phyloP scores from a whole-genome alignment of 2,888 invertebrate species.

The Synanthedon formicaeformis region DNA sequence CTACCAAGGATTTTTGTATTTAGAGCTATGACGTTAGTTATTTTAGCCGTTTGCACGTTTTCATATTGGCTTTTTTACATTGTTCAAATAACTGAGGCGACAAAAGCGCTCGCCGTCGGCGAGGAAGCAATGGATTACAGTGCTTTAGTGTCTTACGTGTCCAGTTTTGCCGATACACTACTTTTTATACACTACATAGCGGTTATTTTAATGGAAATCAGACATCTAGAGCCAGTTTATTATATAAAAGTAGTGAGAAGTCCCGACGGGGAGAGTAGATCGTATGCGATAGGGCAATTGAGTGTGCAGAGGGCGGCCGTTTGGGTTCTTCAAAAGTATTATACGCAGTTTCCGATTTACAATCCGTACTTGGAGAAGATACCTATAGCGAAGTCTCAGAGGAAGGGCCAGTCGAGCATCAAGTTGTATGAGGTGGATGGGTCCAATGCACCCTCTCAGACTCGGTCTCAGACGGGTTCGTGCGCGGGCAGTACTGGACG shows the following conservation, averaged over 20 bases:
- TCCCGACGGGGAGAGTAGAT: slow-evolving; percentile 93
- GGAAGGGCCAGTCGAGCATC: slow-evolving; percentile 84
- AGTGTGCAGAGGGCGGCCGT: slow-evolving; percentile 96
- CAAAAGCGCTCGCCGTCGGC: slow-evolving; percentile 82
- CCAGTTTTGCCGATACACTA: slow-evolving; percentile 92
- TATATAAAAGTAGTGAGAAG: slow-evolving; percentile 92
- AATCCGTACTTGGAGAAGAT: slow-evolving; percentile 95
- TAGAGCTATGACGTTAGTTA: slow-evolving; percentile 87
- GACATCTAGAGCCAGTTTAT: slow-evolving; percentile 91
- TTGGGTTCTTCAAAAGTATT: slow-evolving; percentile 94
- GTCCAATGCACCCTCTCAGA: slow-evolving; percentile 77
- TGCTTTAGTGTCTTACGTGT: slow-evolving; percentile 91
- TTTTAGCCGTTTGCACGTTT: slow-evolving; percentile 92
- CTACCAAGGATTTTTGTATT: slow-evolving; percentile 93
- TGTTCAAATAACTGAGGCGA: slow-evolving; percentile 87
- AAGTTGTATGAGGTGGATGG: slow-evolving; percentile 98
- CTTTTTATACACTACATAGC: slow-evolving; percentile 95
- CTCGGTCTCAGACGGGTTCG: slow-evolving; percentile 52
- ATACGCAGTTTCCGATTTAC: slow-evolving; percentile 95
- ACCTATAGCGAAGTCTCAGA: slow-evolving; percentile 86
- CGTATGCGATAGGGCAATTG: slow-evolving; percentile 89
- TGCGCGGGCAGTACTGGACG: slow-evolving; percentile 74
- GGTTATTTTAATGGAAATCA: slow-evolving; percentile 91
- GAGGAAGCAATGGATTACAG: slow-evolving; percentile 88
- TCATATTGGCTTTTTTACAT: slow-evolving; percentile 99